Evolutionary conservation across 2,888 invertebrate species (phyloP).

Genomic region (Heliothis peltigera): DNA sequence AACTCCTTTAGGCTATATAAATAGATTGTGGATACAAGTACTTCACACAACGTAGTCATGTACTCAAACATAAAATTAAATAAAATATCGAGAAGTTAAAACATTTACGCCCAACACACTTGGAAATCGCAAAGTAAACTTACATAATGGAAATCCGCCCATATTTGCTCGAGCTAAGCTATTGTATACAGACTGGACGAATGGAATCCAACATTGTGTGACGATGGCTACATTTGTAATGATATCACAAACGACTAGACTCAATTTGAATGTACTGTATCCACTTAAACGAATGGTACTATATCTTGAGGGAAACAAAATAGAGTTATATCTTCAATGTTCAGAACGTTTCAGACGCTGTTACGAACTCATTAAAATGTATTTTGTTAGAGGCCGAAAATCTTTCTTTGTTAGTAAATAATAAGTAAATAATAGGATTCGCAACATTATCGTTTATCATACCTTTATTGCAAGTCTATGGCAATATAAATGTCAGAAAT

Average conservation of each 20-base stretch:
- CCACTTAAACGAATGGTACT: conserved; percentile 20
- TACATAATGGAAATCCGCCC: conserved; percentile 42
- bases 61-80: conserved; percentile 38
- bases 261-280: conserved; percentile 46
- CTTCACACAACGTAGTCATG: conserved; percentile 10
- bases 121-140: conserved; percentile 45
- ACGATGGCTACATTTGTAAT: conserved; percentile 35
- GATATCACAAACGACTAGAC: conserved; percentile 40
- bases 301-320: conserved; percentile 29
- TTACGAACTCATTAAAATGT: conserved; percentile 58
- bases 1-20: conserved; percentile 26
- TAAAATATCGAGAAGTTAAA: conserved; percentile 26
- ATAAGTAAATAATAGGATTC: conserved; percentile 52
- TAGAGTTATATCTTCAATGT: conserved; percentile 46
- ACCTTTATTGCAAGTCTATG: conserved; percentile 47
- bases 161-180: conserved; percentile 43
- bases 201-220: conserved; percentile 37
- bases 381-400: conserved; percentile 47
- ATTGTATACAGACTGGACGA: conserved; percentile 38
- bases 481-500: conserved; percentile 48
- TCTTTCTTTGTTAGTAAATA: conserved; percentile 50
- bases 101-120: conserved; percentile 31
- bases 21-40: conserved; percentile 19
- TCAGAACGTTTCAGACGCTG: conserved; percentile 52
- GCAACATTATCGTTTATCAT: conserved; percentile 52